Base-by-base conservation (phyloP, 1,140 invertebrate species). In the Acromyrmex charruanus region DNA sequence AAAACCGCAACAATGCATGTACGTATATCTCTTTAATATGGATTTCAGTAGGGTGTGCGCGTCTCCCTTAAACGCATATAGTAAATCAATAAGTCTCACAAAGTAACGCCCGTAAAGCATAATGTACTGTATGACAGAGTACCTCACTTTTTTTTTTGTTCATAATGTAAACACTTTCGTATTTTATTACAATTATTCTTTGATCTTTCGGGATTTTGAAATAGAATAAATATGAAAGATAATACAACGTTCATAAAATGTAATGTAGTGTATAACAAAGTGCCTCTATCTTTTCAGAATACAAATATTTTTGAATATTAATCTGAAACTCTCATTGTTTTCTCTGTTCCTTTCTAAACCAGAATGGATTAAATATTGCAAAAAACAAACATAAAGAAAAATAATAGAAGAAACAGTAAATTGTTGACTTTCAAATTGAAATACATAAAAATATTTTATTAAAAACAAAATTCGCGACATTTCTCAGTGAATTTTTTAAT, bases 1-100 rank as follows among this genome's bases (percentile, higher is more conserved):
- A 71, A 89, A 89, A 49, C 68, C 81, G 87, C 82, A 86, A 75
- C 88, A 88, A 88, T 88, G 79, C 75, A 68, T 51, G 51, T 44
- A 28, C n/a, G 53, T 72, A 61, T 75, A 77, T 85, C 88, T 74
- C 87, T 81, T 90, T 90, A 90, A 86, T 79, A 89, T 74, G 88
- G 59, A 86, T 90, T 88, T 82, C 85, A 89, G 21, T 51, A 63
- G 87, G 55, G 59, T 44, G 51, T 25, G 59, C 16, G 61, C 74
- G 16, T 49, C 53, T 61, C 28, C 18, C 28, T 74, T 51, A 75
- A 84, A 75, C 28, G 39, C 80, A 28, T 39, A 49, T 55, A 49
- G 80, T 82, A 82, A 82, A 84, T 84, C 80, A 84, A 84, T 84
- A 84, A 74, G 39, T 31, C 69, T 61, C 58, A 25, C 80, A 31